Base-by-base conservation (phyloP, 2,113 vertebrate species). In the Thinocorus orbignyianus region DNA sequence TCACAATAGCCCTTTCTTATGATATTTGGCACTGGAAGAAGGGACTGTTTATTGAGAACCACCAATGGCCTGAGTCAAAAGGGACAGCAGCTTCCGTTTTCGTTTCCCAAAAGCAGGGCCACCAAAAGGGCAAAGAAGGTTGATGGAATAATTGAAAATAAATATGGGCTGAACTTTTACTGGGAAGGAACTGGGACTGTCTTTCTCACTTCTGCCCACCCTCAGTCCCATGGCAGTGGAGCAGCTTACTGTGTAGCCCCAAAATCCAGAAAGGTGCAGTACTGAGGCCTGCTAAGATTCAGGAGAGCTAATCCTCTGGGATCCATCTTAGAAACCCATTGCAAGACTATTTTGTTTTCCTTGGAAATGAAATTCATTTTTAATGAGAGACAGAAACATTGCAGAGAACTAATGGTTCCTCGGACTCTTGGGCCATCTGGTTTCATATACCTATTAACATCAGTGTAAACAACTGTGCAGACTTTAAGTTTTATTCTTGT, bases 121-220 rank as follows among this genome's bases (percentile, higher is more conserved):
- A 15, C 46, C 33, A 42, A 88, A 91, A 94, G 33, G 62, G 26
- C 54, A 92, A 64, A 86, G 66, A 82, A 88, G 54, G 39, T 77
- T 80, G 52, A 73, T 13, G 17, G 58, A 81, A 69, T 89, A 83
- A 94, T 10, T 77, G n/a, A 77, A 92, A 83, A 61, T 48, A 68
- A 83, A 89, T 54, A 77, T 48, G 31, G 70, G 12, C 14, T 81
- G 69, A 76, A 39, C 44, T 81, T 81, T 37, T 49, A 58, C 41
- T 71, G 33, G 44, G 52, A 60, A 80, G 14, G 20, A 92, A 81
- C 48, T 31, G 20, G 25, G 31, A 55, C 44, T 41, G 18, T 7
- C 8, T 14, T 72, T 80, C 24, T 72, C 48, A 31, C 8, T 87
- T 92, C 44, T 72, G 39, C 24, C 10, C 24, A 57, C 9, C 5